Conservation (phyloP, 2,113 vertebrate species). For the Telmatochromis sp. region DNA sequence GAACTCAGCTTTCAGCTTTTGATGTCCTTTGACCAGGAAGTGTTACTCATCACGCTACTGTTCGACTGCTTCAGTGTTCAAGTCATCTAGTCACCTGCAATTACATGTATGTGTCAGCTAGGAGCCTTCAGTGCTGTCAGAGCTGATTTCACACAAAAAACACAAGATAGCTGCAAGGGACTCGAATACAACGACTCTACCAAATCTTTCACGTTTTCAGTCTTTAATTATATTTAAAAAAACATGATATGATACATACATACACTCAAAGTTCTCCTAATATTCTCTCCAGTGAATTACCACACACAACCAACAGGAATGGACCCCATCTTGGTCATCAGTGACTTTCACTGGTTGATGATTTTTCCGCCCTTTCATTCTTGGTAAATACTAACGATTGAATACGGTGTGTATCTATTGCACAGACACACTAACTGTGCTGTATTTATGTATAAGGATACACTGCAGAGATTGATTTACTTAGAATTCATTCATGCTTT, state of each 20-base stretch:
- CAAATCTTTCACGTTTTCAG: not conserved
- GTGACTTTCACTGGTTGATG: not conserved
- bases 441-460: not conserved
- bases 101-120: not conserved
- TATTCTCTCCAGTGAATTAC: not conserved
- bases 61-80: not conserved
- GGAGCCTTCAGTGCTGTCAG: not conserved
- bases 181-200: rapidly evolving
- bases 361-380: not conserved
- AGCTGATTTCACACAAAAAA: not conserved
- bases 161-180: not conserved
- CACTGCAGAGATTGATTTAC: not conserved
- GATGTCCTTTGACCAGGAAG: not conserved
- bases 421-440: not conserved
- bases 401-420: not conserved
- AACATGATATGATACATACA: not conserved
- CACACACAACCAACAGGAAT: not conserved
- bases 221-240: rapidly evolving
- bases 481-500: not conserved
- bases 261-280: not conserved
- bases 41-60: not conserved
- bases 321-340: not conserved
- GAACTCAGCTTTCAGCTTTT: not conserved
- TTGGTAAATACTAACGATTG: not conserved
- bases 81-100: not conserved